Conservation (phyloP, 2,113 vertebrate genomes). For the Malurus alboscapulatus region DNA sequence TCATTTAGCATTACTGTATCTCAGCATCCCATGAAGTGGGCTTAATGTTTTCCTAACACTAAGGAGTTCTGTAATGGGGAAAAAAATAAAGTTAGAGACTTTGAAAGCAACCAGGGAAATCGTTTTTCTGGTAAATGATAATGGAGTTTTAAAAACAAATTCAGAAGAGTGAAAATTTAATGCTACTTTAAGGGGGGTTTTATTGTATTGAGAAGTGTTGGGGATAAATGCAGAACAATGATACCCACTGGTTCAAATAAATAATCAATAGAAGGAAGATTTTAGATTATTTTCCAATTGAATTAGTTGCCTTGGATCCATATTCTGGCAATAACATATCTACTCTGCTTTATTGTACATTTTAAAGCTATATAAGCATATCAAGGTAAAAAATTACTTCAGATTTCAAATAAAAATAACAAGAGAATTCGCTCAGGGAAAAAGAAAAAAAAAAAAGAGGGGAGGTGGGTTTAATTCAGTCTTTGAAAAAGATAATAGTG, state of each 20-base stretch:
- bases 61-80: background rate
- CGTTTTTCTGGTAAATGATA: background rate
- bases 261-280: background rate
- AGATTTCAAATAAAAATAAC: conserved; percentile 17
- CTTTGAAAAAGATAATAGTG: conserved; percentile 7
- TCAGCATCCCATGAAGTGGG: background rate
- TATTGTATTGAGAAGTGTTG: background rate
- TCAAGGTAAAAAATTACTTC: conserved; percentile 18
- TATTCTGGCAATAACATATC: background rate
- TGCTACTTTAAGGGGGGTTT: background rate
- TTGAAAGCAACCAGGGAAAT: background rate
- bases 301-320: background rate
- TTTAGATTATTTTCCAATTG: background rate
- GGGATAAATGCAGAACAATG: background rate
- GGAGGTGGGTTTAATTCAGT: background rate
- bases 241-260: background rate
- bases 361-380: background rate
- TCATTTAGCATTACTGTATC: background rate
- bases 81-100: background rate
- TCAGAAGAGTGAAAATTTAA: background rate
- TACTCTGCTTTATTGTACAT: background rate
- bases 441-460: too few species aligned
- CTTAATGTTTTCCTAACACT: background rate
- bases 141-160: background rate
- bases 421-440: background rate